Percentiles rank a stretch among this genome's conserved stretches.
phyloP scores from a whole-genome alignment of 2,113 vertebrate genomes.

The Melanocharis versteri region DNA sequence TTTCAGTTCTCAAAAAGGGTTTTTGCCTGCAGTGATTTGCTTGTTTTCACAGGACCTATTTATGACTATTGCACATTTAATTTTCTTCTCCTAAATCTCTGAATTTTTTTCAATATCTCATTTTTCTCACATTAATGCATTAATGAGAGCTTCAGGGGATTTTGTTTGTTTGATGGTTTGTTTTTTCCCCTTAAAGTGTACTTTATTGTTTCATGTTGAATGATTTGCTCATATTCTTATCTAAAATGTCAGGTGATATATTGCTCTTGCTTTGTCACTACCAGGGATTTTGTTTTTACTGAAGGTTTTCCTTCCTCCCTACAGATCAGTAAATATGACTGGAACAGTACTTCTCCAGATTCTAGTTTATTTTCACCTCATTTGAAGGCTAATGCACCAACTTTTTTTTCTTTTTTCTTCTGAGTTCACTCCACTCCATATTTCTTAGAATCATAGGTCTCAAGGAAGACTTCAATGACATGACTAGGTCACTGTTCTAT shows the following conservation, averaged over 20 bases:
- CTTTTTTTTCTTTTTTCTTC: neutral
- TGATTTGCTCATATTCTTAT: neutral
- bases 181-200: neutral
- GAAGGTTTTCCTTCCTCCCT: neutral
- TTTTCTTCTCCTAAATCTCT: neutral
- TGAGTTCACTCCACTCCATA: rapidly evolving
- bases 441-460: neutral
- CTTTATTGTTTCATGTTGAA: neutral
- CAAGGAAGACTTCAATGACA: neutral
- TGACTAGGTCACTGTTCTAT: neutral
- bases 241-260: neutral
- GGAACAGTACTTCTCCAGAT: neutral
- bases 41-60: neutral
- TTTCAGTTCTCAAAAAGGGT: neutral
- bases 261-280: neutral
- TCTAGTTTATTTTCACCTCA: neutral
- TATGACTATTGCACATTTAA: neutral
- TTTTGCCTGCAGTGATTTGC: neutral
- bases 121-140: neutral
- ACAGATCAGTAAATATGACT: neutral
- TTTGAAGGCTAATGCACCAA: neutral
- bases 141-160: neutral
- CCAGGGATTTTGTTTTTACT: neutral
- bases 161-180: neutral
- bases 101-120: neutral